phyloP scores from a whole-genome alignment of 2,888 invertebrate species.

The Rhagonycha fulva region DNA sequence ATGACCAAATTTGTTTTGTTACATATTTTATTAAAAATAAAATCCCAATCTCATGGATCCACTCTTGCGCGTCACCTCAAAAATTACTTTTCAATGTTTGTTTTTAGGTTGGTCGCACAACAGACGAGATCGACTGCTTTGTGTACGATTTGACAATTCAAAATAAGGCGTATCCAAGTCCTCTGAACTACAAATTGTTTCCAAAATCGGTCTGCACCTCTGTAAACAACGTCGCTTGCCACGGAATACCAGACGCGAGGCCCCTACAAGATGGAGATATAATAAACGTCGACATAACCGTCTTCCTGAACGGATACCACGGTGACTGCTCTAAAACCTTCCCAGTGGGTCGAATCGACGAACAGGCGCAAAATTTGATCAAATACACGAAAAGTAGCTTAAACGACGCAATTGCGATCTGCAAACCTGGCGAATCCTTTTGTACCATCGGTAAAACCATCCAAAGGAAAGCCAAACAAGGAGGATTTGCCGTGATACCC shows the following conservation, averaged over 20 bases:
- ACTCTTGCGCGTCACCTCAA: neutral
- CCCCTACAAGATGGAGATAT: slow-evolving; percentile 85
- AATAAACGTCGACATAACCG: slow-evolving; percentile 89
- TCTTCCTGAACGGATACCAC: slow-evolving; percentile 82
- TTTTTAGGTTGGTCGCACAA: slow-evolving; percentile 75
- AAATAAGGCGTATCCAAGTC: slow-evolving; percentile 86
- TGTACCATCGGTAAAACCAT: slow-evolving; percentile 68
- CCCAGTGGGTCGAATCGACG: slow-evolving; percentile 82
- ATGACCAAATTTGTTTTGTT: too few relatives aligned
- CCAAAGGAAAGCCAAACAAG: slow-evolving; percentile 64
- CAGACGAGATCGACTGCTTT: slow-evolving; percentile 80
- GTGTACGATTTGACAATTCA: slow-evolving; percentile 73
- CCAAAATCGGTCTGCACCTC: slow-evolving; percentile 92
- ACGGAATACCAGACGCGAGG: slow-evolving; percentile 90
- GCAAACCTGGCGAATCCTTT: slow-evolving; percentile 65
- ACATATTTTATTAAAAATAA: too few relatives aligned
- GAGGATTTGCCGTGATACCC: slow-evolving; percentile 72
- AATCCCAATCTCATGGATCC: neutral
- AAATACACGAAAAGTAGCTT: slow-evolving; percentile 73
- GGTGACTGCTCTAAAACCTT: slow-evolving; percentile 92
- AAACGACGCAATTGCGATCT: slow-evolving; percentile 63
- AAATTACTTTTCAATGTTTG: slow-evolving; percentile 15
- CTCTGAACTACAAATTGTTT: slow-evolving; percentile 80
- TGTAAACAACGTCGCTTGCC: slow-evolving; percentile 88
- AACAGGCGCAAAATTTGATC: slow-evolving; percentile 70